phyloP scores from a whole-genome alignment of 2,888 invertebrate species.

The Tolmerus cingulatus region DNA sequence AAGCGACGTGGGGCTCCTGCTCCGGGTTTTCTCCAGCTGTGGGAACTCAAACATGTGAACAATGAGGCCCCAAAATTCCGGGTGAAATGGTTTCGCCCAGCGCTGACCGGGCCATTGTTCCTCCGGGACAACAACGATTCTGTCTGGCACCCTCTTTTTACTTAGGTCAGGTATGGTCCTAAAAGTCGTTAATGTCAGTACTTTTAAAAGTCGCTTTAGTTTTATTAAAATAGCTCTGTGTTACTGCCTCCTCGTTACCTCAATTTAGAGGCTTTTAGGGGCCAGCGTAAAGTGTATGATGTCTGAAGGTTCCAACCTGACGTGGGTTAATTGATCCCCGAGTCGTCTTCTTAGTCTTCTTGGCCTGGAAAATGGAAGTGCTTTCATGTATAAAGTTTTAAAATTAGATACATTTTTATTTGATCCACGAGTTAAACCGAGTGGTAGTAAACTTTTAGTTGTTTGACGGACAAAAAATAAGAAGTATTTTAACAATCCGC shows the following conservation, averaged over 20 bases:
- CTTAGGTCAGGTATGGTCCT: not conserved
- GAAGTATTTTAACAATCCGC: not conserved
- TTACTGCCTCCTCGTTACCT: not conserved
- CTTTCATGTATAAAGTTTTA: not conserved
- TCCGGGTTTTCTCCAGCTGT: not conserved
- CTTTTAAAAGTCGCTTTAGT: not conserved
- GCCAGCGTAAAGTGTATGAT: not conserved
- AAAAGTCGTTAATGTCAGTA: not conserved
- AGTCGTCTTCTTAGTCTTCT: not conserved
- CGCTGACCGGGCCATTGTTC: not conserved
- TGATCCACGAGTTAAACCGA: not conserved
- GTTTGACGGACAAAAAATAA: not conserved
- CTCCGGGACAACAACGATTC: not conserved
- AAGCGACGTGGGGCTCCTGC: not conserved
- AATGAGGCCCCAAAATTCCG: not conserved
- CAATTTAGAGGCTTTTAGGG: not conserved
- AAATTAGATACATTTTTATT: not conserved
- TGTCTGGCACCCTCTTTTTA: not conserved
- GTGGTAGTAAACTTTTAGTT: not conserved
- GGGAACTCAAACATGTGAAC: not conserved
- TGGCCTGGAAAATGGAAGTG: not conserved
- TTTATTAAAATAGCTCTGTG: not conserved
- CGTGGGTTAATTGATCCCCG: not conserved
- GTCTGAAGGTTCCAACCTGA: not conserved
- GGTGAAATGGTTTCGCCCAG: not conserved